Percentiles rank a stretch among this genome's conserved stretches.
Evolutionary conservation across 2,797 vertebrate species (phyloP).

Genomic region (Podarcis lilfordi): DNA sequence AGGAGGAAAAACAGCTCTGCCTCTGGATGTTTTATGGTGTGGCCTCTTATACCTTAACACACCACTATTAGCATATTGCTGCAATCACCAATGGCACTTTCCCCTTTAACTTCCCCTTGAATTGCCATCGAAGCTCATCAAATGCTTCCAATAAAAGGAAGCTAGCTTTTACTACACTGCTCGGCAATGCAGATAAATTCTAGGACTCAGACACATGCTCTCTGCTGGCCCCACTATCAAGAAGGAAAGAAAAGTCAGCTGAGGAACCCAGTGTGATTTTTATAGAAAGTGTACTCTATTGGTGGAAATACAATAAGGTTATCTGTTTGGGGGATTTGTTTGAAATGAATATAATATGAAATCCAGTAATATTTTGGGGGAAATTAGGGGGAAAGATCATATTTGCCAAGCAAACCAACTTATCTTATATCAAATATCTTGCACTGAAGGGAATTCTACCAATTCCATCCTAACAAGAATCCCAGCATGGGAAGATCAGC

Average conservation of each 20-base stretch:
- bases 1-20: background rate
- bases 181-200: conserved; percentile 65
- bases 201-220: conserved; percentile 79
- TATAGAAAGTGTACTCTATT: conserved; percentile 70
- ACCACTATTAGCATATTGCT: conserved; percentile 8
- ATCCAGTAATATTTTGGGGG: conserved; percentile 39
- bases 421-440: conserved; percentile 63
- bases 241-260: conserved; percentile 86
- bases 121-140: conserved; percentile 74
- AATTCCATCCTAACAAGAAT: background rate
- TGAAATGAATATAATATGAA: conserved; percentile 74
- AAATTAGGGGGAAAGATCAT: conserved; percentile 1
- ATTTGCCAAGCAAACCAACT: conserved; percentile 63
- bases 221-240: conserved; percentile 90
- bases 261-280: conserved; percentile 78
- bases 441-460: background rate
- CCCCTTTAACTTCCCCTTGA: conserved; percentile 40
- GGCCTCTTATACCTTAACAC: conserved; percentile 13
- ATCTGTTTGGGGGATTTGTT: conserved; percentile 70
- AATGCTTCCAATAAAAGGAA: conserved; percentile 78
- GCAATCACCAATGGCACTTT: conserved; percentile 39
- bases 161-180: conserved; percentile 65
- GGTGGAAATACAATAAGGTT: conserved; percentile 79
- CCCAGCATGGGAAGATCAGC: background rate
- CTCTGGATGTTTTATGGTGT: conserved; percentile 15